Base-by-base conservation (phyloP, 2,797 vertebrate genomes). In the Toxotes lorentzi region DNA sequence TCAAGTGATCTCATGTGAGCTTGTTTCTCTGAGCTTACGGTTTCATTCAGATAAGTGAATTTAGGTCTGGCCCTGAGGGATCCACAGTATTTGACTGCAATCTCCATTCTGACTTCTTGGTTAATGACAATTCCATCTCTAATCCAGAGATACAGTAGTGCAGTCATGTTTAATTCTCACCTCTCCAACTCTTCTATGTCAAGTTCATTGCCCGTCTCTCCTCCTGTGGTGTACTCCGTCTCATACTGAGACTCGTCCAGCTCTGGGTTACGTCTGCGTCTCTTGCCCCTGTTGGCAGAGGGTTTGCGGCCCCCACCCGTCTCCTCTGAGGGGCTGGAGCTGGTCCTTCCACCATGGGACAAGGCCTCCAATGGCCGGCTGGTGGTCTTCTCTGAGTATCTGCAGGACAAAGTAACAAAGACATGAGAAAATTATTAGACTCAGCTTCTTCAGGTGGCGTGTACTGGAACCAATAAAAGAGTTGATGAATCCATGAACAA, bases 161-260 rank as follows among this genome's bases (percentile, higher is more conserved):
- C 43, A 32, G 17, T 13, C 1, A 4, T 27, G 17, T 21, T n/a
- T 34, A 43, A 7, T 8, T 32, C 87, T 91, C 73, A 96, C 95
- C 91, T 93, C 65, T 89, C 91, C 96, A 95, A 96, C 21, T 96
- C 90, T 1, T 95, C 95, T 2, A 6, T 41, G 47, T 98, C 95
- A 0, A 93, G 87, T 59, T 98, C 97, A 0, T 96, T 96, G 1
- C 95, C 91, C 0, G 95, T 97, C 79, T 97, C 97, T 69, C 95
- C 93, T 0, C 96, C 97, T 0, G 96, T 97, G 57, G 97, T 97
- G 92, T 97, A 97, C 84, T 97, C 97, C 0, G 97, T 97, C 89
- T 97, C 97, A 0, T 96, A 97, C 89, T 97, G 96, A 0, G 96
- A 96, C 78, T 97, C 96, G 0, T 97, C 96, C 78, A 95, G 73